Percentiles rank a stretch among this genome's conserved stretches.
These are phyloP conservation scores for Pitangus sulphuratus DNA, from an alignment of 2,797 vertebrate genomes.

Conservation along the genomic window DNA sequence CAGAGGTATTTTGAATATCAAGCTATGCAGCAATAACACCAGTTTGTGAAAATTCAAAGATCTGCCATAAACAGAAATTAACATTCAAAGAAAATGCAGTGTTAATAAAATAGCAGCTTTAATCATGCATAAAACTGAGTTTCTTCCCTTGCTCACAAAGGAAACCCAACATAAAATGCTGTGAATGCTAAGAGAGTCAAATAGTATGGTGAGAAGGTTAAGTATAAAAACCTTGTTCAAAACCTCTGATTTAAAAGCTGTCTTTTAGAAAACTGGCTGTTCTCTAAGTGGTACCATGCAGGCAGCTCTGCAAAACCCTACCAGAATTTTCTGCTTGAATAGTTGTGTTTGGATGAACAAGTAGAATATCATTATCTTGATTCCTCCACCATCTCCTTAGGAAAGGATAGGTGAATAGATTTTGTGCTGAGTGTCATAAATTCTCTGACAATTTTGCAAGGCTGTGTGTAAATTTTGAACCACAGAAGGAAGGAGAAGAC, in stretches of 20 bases:
- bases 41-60: slow-evolving; percentile 41
- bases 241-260: slow-evolving; percentile 33
- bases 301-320: background rate
- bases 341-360: background rate
- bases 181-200: slow-evolving; percentile 4
- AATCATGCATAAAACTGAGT: slow-evolving; percentile 31
- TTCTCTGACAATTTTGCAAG: slow-evolving; percentile 44
- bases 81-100: slow-evolving; percentile 43
- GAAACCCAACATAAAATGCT: background rate
- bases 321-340: slow-evolving; percentile 41
- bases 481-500: background rate
- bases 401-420: slow-evolving; percentile 23
- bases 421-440: slow-evolving; percentile 50
- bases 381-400: slow-evolving; percentile 10
- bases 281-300: background rate
- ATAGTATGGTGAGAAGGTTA: background rate
- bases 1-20: slow-evolving; percentile 48
- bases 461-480: slow-evolving; percentile 42
- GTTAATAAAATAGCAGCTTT: slow-evolving; percentile 43
- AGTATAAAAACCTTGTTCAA: background rate
- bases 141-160: background rate
- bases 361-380: slow-evolving; percentile 41
- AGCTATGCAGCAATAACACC: background rate
- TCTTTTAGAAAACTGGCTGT: background rate
- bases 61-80: slow-evolving; percentile 53